Conservation (phyloP, 2,888 invertebrate species). For the Plagiodera versicolora region DNA sequence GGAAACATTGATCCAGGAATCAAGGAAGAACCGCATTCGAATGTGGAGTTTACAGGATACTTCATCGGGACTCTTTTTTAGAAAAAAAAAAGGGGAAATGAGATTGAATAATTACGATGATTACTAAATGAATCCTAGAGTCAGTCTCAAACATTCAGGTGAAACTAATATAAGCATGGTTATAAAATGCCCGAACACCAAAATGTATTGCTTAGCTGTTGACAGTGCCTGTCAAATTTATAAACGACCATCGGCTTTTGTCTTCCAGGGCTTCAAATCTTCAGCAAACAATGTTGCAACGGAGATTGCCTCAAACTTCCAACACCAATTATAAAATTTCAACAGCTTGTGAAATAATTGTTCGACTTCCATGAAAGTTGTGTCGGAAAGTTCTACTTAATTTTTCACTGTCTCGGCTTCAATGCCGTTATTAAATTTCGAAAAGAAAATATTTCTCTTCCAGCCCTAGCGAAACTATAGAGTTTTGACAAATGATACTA, state of each 20-base stretch:
- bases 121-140: too few species aligned
- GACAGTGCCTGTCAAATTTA: too few species aligned
- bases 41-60: background rate
- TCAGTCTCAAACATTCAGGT: too few species aligned
- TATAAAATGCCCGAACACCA: too few species aligned
- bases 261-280: slow-evolving; percentile 13
- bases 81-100: too few species aligned
- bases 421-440: slow-evolving; percentile 21
- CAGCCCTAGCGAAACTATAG: background rate
- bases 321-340: slow-evolving; percentile 26
- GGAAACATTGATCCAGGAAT: background rate
- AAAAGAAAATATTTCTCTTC: slow-evolving; percentile 9
- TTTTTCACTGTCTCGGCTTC: slow-evolving; percentile 23
- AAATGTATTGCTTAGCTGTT: too few species aligned
- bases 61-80: too few species aligned
- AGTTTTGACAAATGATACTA: too few species aligned
- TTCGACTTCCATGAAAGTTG: slow-evolving; percentile 19
- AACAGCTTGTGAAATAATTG: slow-evolving; percentile 24
- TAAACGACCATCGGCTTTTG: slow-evolving; percentile 3
- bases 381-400: slow-evolving; percentile 14
- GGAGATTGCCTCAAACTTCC: slow-evolving; percentile 24
- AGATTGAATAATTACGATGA: too few species aligned
- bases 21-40: background rate
- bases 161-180: too few species aligned
- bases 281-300: slow-evolving; percentile 20